Evolutionary conservation across 2,113 vertebrate genomes (phyloP).

Genomic region (Nansenia antarctica): DNA sequence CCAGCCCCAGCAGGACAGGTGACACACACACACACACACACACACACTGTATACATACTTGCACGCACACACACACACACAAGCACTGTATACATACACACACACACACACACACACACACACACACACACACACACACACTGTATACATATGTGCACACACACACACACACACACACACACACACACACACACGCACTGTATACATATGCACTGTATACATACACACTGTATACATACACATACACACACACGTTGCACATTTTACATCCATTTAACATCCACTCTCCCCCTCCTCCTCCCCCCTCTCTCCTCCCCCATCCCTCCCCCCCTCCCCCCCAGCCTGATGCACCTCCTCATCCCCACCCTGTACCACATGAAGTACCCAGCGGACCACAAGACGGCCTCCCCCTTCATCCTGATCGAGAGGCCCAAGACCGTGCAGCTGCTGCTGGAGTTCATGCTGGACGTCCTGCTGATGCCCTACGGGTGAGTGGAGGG

Average conservation of each 20-base stretch:
- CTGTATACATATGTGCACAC: too few relatives aligned
- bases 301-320: neutral
- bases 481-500: slow-evolving; percentile 96
- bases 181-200: neutral
- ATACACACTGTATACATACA: neutral
- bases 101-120: neutral
- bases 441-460: slow-evolving; percentile 96
- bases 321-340: slow-evolving; percentile 63
- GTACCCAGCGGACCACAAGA: slow-evolving; percentile 89
- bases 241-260: neutral
- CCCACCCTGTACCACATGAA: slow-evolving; percentile 97
- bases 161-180: too few relatives aligned
- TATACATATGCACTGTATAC: too few relatives aligned
- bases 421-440: slow-evolving; percentile 97
- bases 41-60: neutral
- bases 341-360: slow-evolving; percentile 98
- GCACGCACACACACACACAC: too few relatives aligned
- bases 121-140: neutral
- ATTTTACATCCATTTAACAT: neutral
- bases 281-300: neutral
- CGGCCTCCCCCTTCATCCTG: slow-evolving; percentile 88
- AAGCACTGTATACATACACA: neutral
- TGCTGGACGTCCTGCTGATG: slow-evolving; percentile 98
- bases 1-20: slow-evolving; percentile 98
- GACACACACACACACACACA: slow-evolving; percentile 24